These are phyloP conservation scores for Campoletis sonorensis DNA, from an alignment of 1,140 invertebrate species.

Conservation along the genomic window DNA sequence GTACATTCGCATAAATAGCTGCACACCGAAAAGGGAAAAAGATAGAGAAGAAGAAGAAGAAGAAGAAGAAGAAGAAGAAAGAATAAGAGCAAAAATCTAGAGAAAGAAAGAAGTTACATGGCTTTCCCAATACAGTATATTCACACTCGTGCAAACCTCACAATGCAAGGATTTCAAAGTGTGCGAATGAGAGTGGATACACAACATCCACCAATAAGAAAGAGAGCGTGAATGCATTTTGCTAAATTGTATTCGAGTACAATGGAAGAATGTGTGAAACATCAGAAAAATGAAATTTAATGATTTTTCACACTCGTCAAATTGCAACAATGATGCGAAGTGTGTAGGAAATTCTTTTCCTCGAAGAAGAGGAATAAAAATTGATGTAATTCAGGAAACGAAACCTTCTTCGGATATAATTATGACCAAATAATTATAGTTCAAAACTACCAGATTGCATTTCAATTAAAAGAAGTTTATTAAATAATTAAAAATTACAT, in stretches of 20 bases:
- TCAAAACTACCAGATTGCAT: too few relatives aligned
- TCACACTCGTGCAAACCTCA: constrained; percentile 8
- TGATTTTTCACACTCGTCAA: not conserved
- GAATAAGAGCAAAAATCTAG: not conserved
- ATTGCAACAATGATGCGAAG: not conserved
- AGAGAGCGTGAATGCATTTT: not conserved
- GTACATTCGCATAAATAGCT: constrained; percentile 53
- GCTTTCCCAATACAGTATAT: not conserved
- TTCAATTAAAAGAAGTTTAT: too few relatives aligned
- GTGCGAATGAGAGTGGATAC: not conserved
- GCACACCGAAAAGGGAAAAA: not conserved
- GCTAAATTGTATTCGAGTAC: not conserved
- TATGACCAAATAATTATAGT: too few relatives aligned
- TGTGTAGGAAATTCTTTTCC: too few relatives aligned
- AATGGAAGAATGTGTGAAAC: not conserved
- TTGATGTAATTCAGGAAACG: too few relatives aligned
- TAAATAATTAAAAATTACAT: too few relatives aligned
- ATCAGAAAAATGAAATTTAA: not conserved
- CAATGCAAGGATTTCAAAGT: not conserved
- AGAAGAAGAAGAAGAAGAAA: not conserved
- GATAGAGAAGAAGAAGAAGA: not conserved
- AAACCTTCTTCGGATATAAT: too few relatives aligned
- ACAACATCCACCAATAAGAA: too few relatives aligned
- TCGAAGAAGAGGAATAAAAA: too few relatives aligned
- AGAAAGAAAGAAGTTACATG: not conserved